phyloP scores from a whole-genome alignment of 1,140 invertebrate species.

The Saccostrea glomerata region DNA sequence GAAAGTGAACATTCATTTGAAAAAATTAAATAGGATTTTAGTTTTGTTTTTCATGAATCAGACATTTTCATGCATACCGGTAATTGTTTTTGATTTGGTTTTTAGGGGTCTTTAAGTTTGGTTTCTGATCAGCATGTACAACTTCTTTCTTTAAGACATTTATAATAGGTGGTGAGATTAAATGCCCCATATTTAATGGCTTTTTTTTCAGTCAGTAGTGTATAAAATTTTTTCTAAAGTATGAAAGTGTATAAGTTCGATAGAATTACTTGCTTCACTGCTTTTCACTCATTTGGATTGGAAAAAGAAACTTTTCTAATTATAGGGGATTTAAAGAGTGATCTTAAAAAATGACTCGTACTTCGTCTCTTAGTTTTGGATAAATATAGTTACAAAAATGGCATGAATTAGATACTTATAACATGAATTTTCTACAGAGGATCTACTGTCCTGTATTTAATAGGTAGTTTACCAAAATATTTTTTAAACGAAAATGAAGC shows the following conservation, averaged over 20 bases:
- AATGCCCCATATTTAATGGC: background rate
- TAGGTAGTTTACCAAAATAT: too few relatives aligned
- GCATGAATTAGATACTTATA: too few relatives aligned
- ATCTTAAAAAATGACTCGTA: too few relatives aligned
- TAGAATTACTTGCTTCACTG: background rate
- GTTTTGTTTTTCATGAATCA: background rate
- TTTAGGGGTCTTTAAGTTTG: background rate
- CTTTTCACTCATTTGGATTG: background rate
- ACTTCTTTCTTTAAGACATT: too few relatives aligned
- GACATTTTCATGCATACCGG: background rate
- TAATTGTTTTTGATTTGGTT: background rate
- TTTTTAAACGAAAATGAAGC: too few relatives aligned
- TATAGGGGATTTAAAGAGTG: too few relatives aligned
- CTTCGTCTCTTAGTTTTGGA: too few relatives aligned
- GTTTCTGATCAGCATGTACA: background rate
- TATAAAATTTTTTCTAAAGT: background rate
- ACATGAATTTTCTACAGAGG: too few relatives aligned
- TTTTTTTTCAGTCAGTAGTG: slow-evolving; percentile 4
- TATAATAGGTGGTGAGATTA: background rate
- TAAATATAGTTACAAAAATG: too few relatives aligned
- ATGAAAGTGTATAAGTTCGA: background rate
- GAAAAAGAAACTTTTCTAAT: too few relatives aligned
- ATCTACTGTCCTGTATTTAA: too few relatives aligned
- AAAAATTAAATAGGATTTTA: background rate
- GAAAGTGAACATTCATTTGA: background rate